Evolutionary conservation across 1,140 invertebrate species (phyloP).

Genomic region (Aethina tumida): DNA sequence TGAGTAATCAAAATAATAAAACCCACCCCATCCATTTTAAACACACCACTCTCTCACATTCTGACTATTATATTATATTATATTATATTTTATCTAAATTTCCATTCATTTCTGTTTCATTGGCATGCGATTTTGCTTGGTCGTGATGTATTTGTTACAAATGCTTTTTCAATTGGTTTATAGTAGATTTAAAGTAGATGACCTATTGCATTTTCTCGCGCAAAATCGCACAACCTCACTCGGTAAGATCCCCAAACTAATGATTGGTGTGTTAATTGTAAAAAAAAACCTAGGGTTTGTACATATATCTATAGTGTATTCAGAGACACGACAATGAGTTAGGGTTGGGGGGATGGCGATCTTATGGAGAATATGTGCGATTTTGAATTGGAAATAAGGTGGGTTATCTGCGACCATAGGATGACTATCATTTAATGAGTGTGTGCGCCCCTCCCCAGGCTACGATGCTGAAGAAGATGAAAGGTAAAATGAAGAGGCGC

Average conservation of each 20-base stretch:
- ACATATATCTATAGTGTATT: too few relatives aligned
- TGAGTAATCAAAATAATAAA: constrained; percentile 1
- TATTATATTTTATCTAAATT: constrained; percentile 13
- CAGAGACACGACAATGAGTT: too few relatives aligned
- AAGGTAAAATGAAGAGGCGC: constrained; percentile 87
- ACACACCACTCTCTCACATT: constrained; percentile 13
- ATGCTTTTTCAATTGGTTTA: constrained; percentile 13
- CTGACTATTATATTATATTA: constrained; percentile 2
- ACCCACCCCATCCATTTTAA: constrained; percentile 12
- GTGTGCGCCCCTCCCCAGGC: constrained; percentile 51
- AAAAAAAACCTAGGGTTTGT: too few relatives aligned
- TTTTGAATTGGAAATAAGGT: too few relatives aligned
- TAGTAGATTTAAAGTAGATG: constrained; percentile 12
- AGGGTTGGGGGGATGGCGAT: too few relatives aligned
- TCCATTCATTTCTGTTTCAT: constrained; percentile 12
- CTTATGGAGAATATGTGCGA: too few relatives aligned
- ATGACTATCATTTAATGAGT: constrained; percentile 10
- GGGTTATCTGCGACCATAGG: too few relatives aligned
- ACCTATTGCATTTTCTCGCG: not conserved
- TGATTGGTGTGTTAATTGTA: too few relatives aligned
- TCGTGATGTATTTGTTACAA: constrained; percentile 15
- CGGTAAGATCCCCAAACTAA: too few relatives aligned
- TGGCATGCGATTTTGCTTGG: constrained; percentile 18
- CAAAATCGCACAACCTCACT: too few relatives aligned
- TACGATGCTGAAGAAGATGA: constrained; percentile 83